These are phyloP conservation scores for Eciton burchellii DNA, from an alignment of 1,140 invertebrate species.

Conservation along the genomic window DNA sequence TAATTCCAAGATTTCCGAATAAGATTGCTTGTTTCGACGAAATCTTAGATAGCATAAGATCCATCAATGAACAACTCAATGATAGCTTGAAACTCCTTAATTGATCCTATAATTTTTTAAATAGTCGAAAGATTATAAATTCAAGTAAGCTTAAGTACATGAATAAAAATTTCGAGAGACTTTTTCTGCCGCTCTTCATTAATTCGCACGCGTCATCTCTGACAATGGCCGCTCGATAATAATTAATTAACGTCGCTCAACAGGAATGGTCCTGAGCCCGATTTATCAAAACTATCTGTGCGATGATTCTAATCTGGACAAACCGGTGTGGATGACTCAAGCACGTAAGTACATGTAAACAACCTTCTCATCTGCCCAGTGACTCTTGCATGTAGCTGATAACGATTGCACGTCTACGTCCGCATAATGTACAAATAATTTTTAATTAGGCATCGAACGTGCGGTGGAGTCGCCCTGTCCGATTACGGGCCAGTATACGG, in stretches of 20 bases:
- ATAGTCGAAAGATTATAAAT: too few relatives aligned
- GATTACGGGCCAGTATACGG: slow-evolving; percentile 89
- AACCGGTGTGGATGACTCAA: slow-evolving; percentile 88
- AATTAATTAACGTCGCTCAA: slow-evolving; percentile 3
- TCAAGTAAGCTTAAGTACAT: background rate
- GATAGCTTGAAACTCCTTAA: background rate
- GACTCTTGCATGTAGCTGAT: background rate
- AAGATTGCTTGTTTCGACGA: background rate
- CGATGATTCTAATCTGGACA: slow-evolving; percentile 82
- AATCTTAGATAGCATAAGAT: background rate
- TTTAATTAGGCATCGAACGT: slow-evolving; percentile 84
- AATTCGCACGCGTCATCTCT: background rate
- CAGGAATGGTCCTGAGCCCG: slow-evolving; percentile 77
- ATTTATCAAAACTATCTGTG: slow-evolving; percentile 80
- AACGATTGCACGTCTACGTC: background rate
- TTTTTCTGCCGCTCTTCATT: background rate
- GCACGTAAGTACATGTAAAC: slow-evolving; percentile 84
- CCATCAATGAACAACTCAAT: background rate
- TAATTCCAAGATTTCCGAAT: background rate
- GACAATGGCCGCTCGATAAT: background rate
- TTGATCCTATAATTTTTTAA: too few relatives aligned
- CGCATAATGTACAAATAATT: slow-evolving; percentile 26
- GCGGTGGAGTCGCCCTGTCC: slow-evolving; percentile 88
- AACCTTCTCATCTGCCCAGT: background rate
- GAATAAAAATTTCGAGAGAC: background rate